Percentiles rank a stretch among this genome's conserved stretches.
These are phyloP conservation scores for Oreochromis niloticus DNA, from an alignment of 2,113 vertebrate genomes.

Conservation along the genomic window DNA sequence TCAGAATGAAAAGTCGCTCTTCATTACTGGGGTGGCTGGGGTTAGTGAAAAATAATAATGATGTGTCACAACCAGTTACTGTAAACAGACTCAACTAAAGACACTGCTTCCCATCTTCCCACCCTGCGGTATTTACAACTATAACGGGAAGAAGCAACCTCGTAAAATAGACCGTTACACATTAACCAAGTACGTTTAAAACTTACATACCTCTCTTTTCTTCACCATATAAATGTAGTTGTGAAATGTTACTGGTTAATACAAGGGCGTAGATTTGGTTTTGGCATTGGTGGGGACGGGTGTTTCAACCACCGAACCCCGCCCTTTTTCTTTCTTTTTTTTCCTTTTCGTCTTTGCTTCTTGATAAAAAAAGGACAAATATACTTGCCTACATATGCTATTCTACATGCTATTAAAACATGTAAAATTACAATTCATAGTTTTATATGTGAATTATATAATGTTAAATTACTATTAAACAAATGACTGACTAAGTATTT, in stretches of 20 bases:
- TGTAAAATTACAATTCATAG: no score
- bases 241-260: not conserved
- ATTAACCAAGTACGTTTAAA: not conserved
- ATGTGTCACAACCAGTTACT: fast-evolving
- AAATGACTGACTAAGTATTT: no score
- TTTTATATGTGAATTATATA: no score
- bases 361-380: no score
- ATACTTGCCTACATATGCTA: no score
- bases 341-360: no score
- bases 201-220: fast-evolving
- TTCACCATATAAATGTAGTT: not conserved
- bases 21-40: not conserved
- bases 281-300: no score
- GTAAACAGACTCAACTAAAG: not conserved
- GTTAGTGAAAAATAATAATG: not conserved
- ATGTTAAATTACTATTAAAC: no score
- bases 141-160: not conserved
- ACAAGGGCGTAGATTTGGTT: no score
- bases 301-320: no score
- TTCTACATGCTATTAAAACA: no score
- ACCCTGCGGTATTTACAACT: fast-evolving
- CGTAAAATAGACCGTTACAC: not conserved
- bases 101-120: not conserved
- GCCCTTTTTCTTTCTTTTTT: no score
- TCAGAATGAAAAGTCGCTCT: not conserved